Percentiles rank a stretch among this genome's conserved stretches.
phyloP scores from a whole-genome alignment of 2,888 invertebrate species.

The Tetragnatha montana region DNA sequence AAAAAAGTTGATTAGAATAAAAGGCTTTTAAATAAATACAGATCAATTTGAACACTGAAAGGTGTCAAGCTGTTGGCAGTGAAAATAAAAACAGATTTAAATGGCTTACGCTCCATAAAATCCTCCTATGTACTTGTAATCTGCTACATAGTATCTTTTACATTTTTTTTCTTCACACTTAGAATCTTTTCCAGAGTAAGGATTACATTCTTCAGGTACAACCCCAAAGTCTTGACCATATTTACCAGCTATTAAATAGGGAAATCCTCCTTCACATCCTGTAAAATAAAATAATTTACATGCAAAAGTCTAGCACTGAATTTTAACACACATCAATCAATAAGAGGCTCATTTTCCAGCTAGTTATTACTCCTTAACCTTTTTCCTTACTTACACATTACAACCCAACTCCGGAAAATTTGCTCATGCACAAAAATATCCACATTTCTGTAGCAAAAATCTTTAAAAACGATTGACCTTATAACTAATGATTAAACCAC shows the following conservation, averaged over 20 bases:
- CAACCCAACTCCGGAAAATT: not conserved
- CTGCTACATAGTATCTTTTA: constrained; percentile 76
- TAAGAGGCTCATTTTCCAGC: too few species aligned
- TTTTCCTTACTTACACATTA: too few species aligned
- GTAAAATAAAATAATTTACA: not conserved
- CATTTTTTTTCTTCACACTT: constrained; percentile 75
- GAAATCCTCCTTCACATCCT: constrained; percentile 77
- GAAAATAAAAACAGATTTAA: not conserved
- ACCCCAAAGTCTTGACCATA: constrained; percentile 77
- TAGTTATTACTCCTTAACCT: not conserved
- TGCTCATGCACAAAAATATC: too few species aligned
- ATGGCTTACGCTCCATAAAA: constrained; percentile 77
- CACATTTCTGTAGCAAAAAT: not conserved
- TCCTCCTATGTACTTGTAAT: constrained; percentile 78
- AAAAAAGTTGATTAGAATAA: not conserved
- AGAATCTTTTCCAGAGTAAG: constrained; percentile 76
- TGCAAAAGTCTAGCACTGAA: not conserved
- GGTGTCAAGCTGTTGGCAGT: not conserved
- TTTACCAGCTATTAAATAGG: constrained; percentile 76
- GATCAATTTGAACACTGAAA: not conserved
- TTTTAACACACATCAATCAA: too few species aligned
- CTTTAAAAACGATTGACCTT: not conserved
- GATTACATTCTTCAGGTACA: constrained; percentile 77
- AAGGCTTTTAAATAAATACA: not conserved
- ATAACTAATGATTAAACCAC: not conserved